Evolutionary conservation across 2,113 vertebrate species (phyloP), one percentile per base, ranked within the genome.

Genomic region (Antidorcas marsupialis): DNA sequence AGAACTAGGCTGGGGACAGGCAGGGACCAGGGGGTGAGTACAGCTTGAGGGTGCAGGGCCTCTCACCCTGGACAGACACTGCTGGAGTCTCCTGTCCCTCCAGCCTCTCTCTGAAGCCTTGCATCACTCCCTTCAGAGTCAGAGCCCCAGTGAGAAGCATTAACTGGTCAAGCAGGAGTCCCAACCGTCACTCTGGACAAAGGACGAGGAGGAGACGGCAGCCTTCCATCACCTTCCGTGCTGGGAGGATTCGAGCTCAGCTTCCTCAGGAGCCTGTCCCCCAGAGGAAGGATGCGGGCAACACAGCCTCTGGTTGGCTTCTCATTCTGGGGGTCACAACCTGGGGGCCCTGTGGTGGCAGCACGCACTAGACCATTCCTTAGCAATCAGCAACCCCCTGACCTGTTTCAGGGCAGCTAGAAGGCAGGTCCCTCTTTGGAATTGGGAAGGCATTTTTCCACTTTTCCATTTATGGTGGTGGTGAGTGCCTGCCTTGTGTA

Each of bases 311-410:
- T 6, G 71, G 47, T 10, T 2, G 13, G 25, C 10, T 33, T 27
- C 45, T 11, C 12, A 15, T 30, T 53, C 7, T 60, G 23, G 47
- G n/a, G 14, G 21, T 47, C 9, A 39, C 0, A 2, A n/a, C n/a
- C 1, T 36, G 4, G 30, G 33, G 50, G 6, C 39, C 45, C 45
- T 1, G 64, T 17, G 15, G 16, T 21, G 9, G 43, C 23, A 5
- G 36, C 3, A 19, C 2, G 1, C 79, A 15, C 33, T 30, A n/a
- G 33, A 25, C n/a, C 2, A 15, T 0, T 11, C 9, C n/a, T 1
- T 12, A 12, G 43, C 7, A 4, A 21, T 12, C 28, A 4, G 6
- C 15, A 36, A 30, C 30, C 57, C 43, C 39, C 81, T 39, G 79
- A 10, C 33, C 14, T 27, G 50, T 28, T 59, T 28, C 52, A 85